A percentile compares a stretch with the other conserved stretches of the same genome.
Evolutionary conservation across 2,888 invertebrate species (phyloP).

Genomic region (Cerastis leucographa): DNA sequence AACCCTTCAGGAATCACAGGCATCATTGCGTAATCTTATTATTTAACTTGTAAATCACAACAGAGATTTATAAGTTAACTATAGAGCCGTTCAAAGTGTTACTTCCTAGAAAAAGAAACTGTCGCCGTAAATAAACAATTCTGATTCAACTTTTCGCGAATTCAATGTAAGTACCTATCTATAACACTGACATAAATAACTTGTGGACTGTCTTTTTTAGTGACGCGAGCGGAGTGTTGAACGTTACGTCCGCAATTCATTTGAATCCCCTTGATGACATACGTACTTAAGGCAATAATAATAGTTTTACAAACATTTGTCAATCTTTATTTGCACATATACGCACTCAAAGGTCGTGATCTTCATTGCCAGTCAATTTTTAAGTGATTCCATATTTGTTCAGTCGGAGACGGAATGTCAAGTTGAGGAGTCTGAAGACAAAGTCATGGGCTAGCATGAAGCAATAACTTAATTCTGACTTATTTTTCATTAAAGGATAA

Average conservation of each 20-base stretch:
- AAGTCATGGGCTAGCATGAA: constrained; percentile 69
- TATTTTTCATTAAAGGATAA: constrained; percentile 29
- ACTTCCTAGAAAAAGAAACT: neutral
- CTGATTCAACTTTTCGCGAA: neutral
- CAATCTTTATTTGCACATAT: constrained; percentile 76
- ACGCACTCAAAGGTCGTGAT: constrained; percentile 80
- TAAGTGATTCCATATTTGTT: constrained; percentile 77
- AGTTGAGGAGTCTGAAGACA: constrained; percentile 70
- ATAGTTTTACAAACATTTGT: constrained; percentile 78
- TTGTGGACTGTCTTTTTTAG: constrained; percentile 17
- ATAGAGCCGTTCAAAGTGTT: neutral
- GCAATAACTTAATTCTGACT: constrained; percentile 20
- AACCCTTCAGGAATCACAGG: neutral
- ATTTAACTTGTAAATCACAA: neutral
- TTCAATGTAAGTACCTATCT: neutral
- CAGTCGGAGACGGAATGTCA: constrained; percentile 75
- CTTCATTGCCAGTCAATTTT: constrained; percentile 78
- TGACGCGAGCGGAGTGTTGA: constrained; percentile 22
- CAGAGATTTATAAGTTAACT: neutral
- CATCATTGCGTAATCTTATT: neutral
- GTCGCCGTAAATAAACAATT: neutral
- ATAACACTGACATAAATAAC: constrained; percentile 24
- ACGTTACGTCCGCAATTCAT: constrained; percentile 37
- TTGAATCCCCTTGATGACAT: constrained; percentile 52
- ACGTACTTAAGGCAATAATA: constrained; percentile 52